Conservation (phyloP, 1,140 invertebrate species). For the Drosophila insularis region DNA sequence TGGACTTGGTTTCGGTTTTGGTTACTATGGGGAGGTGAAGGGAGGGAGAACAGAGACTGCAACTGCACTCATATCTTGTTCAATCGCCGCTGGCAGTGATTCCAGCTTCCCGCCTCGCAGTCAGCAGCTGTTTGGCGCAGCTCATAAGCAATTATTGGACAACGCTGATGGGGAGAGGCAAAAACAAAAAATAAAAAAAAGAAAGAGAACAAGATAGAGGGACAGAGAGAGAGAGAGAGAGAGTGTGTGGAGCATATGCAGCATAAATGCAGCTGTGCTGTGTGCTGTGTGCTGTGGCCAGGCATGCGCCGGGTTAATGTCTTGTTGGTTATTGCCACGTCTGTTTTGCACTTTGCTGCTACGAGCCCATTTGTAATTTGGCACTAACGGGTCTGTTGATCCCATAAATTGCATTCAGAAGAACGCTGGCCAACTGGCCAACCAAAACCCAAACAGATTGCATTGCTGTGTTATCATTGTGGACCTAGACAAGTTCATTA, state of each 20-base stretch:
- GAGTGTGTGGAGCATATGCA: conserved; percentile 51
- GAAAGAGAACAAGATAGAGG: not conserved
- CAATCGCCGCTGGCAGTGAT: conserved; percentile 57
- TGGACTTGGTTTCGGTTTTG: conserved; percentile 11
- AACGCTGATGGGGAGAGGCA: not conserved
- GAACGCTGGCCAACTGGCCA: not conserved
- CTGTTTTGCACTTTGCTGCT: conserved; percentile 62
- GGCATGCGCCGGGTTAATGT: conserved; percentile 77
- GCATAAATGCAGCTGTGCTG: conserved; percentile 63
- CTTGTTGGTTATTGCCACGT: conserved; percentile 77
- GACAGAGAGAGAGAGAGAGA: not conserved
- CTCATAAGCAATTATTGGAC: conserved; percentile 29
- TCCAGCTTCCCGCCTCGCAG: conserved; percentile 45
- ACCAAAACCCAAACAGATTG: conserved; percentile 8
- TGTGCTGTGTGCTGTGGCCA: conserved; percentile 43
- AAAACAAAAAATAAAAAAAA: too few relatives aligned
- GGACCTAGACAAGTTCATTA: conserved; percentile 62
- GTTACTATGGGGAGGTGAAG: not conserved
- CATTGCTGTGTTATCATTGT: conserved; percentile 14
- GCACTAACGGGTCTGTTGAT: conserved; percentile 78
- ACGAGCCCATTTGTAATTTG: conserved; percentile 74
- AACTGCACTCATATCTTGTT: conserved; percentile 61
- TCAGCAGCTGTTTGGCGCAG: conserved; percentile 49
- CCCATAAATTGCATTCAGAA: conserved; percentile 66
- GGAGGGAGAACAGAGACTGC: not conserved